A percentile compares a stretch with the other conserved stretches of the same genome.
phyloP scores from a whole-genome alignment of 1,140 invertebrate genomes.

The Arctopsyche grandis region DNA sequence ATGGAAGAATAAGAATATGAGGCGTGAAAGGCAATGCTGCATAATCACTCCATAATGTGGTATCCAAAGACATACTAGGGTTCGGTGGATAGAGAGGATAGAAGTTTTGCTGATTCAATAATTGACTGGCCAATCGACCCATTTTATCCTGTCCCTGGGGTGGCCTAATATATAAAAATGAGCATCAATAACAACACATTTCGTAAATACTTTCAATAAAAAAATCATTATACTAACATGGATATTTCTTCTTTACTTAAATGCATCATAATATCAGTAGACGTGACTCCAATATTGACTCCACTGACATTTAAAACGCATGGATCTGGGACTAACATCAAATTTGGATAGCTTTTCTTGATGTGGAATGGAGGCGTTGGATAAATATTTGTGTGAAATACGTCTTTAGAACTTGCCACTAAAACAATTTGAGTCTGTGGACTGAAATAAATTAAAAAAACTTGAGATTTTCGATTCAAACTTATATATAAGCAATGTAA shows the following conservation, averaged over 20 bases:
- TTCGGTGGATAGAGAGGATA: slow-evolving; percentile 85
- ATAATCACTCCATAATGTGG: slow-evolving; percentile 74
- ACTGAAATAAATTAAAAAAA: slow-evolving; percentile 63
- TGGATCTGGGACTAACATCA: slow-evolving; percentile 81
- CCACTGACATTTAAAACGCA: slow-evolving; percentile 81
- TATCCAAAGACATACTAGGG: slow-evolving; percentile 75
- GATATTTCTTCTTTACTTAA: slow-evolving; percentile 81
- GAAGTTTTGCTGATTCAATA: slow-evolving; percentile 81
- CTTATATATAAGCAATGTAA: not conserved
- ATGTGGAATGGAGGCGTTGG: slow-evolving; percentile 79
- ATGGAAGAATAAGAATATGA: slow-evolving; percentile 86
- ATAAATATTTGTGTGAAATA: slow-evolving; percentile 80
- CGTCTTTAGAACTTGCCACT: slow-evolving; percentile 80
- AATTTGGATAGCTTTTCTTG: slow-evolving; percentile 67
- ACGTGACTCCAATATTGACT: slow-evolving; percentile 79
- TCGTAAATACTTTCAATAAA: no score
- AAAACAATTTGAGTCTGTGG: slow-evolving; percentile 76
- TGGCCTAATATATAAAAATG: slow-evolving; percentile 52
- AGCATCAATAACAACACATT: no score
- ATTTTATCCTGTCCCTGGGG: slow-evolving; percentile 70
- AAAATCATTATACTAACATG: slow-evolving; percentile 68
- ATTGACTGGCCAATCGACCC: slow-evolving; percentile 76
- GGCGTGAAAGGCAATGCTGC: slow-evolving; percentile 76
- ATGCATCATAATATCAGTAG: slow-evolving; percentile 85
- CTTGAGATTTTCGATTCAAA: not conserved